Base-by-base conservation (phyloP, 2,797 vertebrate species). In the Myripristis murdjan region DNA sequence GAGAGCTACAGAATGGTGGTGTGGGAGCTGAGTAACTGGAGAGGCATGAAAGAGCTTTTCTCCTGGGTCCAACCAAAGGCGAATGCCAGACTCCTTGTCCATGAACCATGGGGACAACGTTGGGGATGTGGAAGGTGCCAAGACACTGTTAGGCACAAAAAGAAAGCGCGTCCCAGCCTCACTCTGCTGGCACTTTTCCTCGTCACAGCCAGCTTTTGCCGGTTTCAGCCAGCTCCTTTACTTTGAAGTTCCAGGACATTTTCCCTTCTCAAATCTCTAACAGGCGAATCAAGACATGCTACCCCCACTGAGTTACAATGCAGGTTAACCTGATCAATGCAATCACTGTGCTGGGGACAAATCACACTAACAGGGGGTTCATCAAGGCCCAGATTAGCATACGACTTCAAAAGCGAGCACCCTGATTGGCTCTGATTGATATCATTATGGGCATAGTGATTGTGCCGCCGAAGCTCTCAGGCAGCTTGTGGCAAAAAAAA, bases 361-460 rank as follows among this genome's bases (percentile, higher is more conserved):
- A 88, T 85, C 77, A 56, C 35, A 66, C 61, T 23, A 70, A 74
- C 73, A 85, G 58, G 74, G 61, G 64, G 79, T 82, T 88, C 80
- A 83, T 87, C 79, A 85, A 79, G 28, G 73, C 54, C 23, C 41
- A 79, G 82, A 89, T 91, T 90, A 89, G 86, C 44, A 81, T 82
- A 70, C 68, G 61, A 62, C 87, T 77, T 88, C 73, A 82, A 84
- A 82, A 66, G 68, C 55, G 41, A 72, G 52, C 26, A 2, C 33
- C 5, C 28, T 87, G 85, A 90, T 92, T 91, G 78, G 77, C 79
- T 83, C 76, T 87, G 90, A 91, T 89, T 91, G 87, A 90, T 90
- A 79, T 83, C 76, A 89, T 90, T 90, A 87, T 73, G 59, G 75
- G 72, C 20, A 75, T 16, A 1, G 58, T 88, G 77, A 91, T 90